Evolutionary conservation across 2,113 vertebrate species (phyloP).

Genomic region (Orycteropus afer): DNA sequence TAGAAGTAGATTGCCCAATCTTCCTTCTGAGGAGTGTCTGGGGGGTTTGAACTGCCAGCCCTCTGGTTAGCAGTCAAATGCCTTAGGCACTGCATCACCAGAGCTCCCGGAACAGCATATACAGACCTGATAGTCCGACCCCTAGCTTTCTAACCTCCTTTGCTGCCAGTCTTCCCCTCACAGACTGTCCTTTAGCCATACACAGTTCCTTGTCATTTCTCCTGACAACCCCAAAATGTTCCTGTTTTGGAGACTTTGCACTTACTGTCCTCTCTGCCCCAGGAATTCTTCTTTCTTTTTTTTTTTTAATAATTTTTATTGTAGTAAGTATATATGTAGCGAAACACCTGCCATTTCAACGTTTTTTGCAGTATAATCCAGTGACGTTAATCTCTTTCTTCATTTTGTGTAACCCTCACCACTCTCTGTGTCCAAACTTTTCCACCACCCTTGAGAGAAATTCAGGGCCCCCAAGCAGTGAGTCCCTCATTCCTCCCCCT

Average conservation of each 20-base stretch:
- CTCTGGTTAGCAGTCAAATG: no score
- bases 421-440: neutral
- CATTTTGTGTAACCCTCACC: neutral
- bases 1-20: no score
- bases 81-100: no score
- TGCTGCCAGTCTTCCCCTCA: neutral
- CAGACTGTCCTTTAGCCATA: accelerated
- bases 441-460: neutral
- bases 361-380: no score
- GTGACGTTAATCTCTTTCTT: no score
- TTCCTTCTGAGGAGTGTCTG: no score
- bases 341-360: no score
- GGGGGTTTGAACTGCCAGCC: no score
- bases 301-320: no score
- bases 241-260: neutral
- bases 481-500: neutral
- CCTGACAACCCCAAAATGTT: accelerated
- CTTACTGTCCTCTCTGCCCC: neutral
- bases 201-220: neutral
- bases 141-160: neutral
- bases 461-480: neutral
- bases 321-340: no score
- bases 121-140: accelerated
- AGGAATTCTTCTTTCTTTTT: neutral
- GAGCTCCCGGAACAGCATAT: no score